Base-by-base conservation (phyloP, 2,113 vertebrate species). In the Oxyura jamaicensis region DNA sequence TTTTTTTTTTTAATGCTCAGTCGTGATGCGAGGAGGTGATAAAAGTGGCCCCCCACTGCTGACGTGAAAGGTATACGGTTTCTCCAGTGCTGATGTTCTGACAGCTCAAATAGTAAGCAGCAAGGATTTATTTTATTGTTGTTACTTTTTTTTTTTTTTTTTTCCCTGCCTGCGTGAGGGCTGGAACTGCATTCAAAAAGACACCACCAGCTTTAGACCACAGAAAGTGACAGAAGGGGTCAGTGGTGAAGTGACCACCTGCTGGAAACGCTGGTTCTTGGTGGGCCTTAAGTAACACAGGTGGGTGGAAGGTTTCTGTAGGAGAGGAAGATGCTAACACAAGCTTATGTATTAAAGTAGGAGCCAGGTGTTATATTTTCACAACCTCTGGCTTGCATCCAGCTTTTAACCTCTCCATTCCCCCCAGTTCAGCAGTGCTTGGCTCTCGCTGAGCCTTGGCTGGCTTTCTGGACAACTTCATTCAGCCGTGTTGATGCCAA, bases 41-140 rank as follows among this genome's bases (percentile, higher is more conserved):
- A 76, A 65, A 95, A 90, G 60, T 88, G 16, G 4, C 22, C 21
- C 21, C 14, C 59, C 26, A 5, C 5, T 88, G 66, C 80, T 73
- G 36, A 86, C 88, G 52, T 60, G 56, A 95, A 90, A 93, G 29
- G 59, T 66, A 86, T 71, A 33, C 52, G n/a, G 29, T 81, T 94
- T 88, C 76, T 56, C 41, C 39, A 68, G 23, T 1, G 1, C 12
- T 90, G 83, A 81, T 66, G 11, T 73, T 88, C 65, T 93, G 90
- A 92, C 62, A 66, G 31, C 55, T 76, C 4, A 22, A 55, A 36
- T 22, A 67, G n/a, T 5, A 77, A 44, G 39, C 11, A 25, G 59
- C 56, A 59, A 88, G 26, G 20, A 46, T 59, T 19, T 73, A 18
- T 35, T 73, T 79, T 58, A 4, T 79, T 71, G 26, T 31, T 72